Conservation (phyloP, 2,113 vertebrate species). For the Condylura cristata region DNA sequence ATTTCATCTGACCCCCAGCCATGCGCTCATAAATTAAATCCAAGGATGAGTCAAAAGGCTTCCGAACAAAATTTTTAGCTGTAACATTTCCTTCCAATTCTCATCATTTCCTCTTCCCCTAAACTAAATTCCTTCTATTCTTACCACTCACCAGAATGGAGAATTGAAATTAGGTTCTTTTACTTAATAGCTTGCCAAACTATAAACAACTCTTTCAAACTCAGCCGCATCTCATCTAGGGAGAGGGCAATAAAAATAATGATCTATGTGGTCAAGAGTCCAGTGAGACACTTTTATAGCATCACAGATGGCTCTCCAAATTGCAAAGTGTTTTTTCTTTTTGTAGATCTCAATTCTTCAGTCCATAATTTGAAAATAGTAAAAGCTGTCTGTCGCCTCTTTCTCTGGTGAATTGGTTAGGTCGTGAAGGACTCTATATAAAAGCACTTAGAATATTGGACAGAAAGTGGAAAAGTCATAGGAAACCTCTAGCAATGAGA, state of each 20-base stretch:
- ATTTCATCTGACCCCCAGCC: not conserved
- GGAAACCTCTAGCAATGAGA: not conserved
- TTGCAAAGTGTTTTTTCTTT: conserved; percentile 43
- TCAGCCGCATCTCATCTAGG: conserved; percentile 69
- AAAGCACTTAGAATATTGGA: not conserved
- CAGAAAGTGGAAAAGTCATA: not conserved
- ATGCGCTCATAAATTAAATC: not conserved
- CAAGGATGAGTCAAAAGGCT: not conserved
- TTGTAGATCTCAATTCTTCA: conserved; percentile 39
- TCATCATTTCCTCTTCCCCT: conserved; percentile 43
- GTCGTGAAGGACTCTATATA: not conserved
- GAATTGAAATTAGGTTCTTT: conserved; percentile 71
- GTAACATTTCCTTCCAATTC: conserved; percentile 15
- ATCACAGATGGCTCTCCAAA: conserved; percentile 65
- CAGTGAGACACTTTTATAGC: conserved; percentile 72
- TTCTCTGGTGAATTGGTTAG: not conserved
- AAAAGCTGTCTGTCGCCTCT: not conserved
- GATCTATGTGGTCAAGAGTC: conserved; percentile 70
- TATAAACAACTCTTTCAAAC: conserved; percentile 76
- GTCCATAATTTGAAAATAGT: conserved; percentile 41
- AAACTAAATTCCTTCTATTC: conserved; percentile 55
- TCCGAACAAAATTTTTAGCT: not conserved
- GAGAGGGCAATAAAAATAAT: conserved; percentile 75
- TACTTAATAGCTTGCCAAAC: conserved; percentile 72
- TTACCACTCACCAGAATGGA: conserved; percentile 68